A percentile compares a stretch with the other conserved stretches of the same genome.
These are phyloP conservation scores for Cheilosia pagana DNA, from an alignment of 2,888 invertebrate species.

Conservation along the genomic window DNA sequence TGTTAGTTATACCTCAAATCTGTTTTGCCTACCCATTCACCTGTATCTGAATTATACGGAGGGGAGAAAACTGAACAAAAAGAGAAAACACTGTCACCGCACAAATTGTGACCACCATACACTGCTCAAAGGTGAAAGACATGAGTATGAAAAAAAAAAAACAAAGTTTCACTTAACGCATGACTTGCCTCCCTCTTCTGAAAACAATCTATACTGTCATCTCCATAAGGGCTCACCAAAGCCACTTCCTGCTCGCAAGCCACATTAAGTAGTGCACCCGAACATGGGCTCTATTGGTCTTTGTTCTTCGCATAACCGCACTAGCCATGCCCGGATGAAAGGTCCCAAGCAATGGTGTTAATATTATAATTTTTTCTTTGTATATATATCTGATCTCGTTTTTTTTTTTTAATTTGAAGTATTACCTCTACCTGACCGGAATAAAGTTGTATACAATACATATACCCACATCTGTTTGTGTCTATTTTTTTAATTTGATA, in stretches of 20 bases:
- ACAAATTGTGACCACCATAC: constrained; percentile 55
- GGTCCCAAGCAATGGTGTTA: constrained; percentile 38
- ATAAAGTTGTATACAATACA: background rate
- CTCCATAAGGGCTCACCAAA: constrained; percentile 53
- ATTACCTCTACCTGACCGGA: background rate
- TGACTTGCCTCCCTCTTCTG: constrained; percentile 57
- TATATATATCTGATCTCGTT: background rate
- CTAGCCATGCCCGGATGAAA: constrained; percentile 39
- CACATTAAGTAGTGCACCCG: constrained; percentile 54
- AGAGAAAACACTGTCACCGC: constrained; percentile 63
- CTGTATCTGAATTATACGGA: constrained; percentile 4
- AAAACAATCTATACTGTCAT: constrained; percentile 14
- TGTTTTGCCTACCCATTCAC: constrained; percentile 35
- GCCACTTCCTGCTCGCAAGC: constrained; percentile 64
- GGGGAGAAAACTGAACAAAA: constrained; percentile 26
- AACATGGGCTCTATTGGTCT: constrained; percentile 51
- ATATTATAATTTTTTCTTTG: constrained; percentile 12
- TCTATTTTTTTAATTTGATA: constrained; percentile 19
- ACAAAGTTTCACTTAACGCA: constrained; percentile 68
- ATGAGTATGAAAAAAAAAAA: constrained; percentile 13
- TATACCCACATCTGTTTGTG: background rate
- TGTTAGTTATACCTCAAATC: constrained; percentile 32
- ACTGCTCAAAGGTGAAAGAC: constrained; percentile 53
- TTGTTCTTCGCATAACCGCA: constrained; percentile 35
- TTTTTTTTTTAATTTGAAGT: constrained; percentile 2